A percentile compares a stretch with the other conserved stretches of the same genome.
phyloP scores from a whole-genome alignment of 2,797 vertebrate genomes.

The Phrynocephalus forsythii region DNA sequence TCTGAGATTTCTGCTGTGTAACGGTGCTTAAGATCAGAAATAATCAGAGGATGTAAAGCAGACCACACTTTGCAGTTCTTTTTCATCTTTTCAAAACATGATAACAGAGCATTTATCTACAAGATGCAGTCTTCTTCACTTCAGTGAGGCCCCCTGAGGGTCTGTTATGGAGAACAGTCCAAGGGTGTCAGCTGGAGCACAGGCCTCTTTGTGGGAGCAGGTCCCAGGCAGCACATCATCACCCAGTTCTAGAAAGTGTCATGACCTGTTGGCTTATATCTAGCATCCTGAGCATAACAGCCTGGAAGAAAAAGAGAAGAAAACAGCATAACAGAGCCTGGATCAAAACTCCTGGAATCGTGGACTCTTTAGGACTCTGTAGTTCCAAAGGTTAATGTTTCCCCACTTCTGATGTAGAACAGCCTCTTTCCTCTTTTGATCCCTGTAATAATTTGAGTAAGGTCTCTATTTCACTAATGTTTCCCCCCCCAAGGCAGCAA shows the following conservation, averaged over 20 bases:
- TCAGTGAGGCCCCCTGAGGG: neutral
- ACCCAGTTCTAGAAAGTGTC: neutral
- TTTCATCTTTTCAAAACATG: conserved; percentile 52
- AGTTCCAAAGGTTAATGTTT: neutral
- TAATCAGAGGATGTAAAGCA: neutral
- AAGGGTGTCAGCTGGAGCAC: neutral
- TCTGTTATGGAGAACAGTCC: conserved; percentile 16
- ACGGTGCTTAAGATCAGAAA: conserved; percentile 50
- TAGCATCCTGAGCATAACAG: neutral
- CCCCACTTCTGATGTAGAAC: neutral
- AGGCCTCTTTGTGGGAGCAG: neutral
- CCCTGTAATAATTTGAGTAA: neutral
- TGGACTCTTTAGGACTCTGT: neutral
- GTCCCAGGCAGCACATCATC: neutral
- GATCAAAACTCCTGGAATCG: too few relatives aligned
- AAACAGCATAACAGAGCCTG: too few relatives aligned
- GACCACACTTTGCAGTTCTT: conserved; percentile 40
- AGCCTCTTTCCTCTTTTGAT: neutral
- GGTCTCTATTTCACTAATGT: neutral
- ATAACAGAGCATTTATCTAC: conserved; percentile 2
- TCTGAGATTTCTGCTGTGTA: neutral
- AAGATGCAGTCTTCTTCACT: neutral
- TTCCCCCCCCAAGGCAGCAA: neutral
- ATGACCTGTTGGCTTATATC: neutral
- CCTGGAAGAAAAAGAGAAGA: neutral